Percentiles rank a stretch among this genome's conserved stretches.
These are phyloP conservation scores for Tetranychus truncatus DNA, from an alignment of 2,888 invertebrate species.

Conservation along the genomic window DNA sequence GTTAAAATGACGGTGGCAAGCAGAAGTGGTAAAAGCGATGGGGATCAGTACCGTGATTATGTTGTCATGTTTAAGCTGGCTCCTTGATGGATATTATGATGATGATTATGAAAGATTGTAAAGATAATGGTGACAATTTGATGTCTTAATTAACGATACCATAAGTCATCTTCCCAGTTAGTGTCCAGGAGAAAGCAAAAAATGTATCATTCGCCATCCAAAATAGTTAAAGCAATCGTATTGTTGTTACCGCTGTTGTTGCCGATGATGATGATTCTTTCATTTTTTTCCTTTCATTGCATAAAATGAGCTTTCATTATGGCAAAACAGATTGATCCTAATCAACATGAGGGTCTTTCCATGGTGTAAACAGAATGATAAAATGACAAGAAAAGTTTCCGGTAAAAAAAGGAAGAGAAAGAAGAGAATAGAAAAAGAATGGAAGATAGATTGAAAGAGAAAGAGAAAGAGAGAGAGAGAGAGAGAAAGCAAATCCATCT, in stretches of 20 bases:
- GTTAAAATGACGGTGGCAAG: too few relatives aligned
- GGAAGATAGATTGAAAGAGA: conserved; percentile 4
- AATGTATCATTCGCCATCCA: background rate
- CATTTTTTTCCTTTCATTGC: too few relatives aligned
- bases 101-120: background rate
- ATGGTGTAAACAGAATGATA: background rate
- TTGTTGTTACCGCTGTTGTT: too few relatives aligned
- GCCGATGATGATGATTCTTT: too few relatives aligned
- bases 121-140: too few relatives aligned
- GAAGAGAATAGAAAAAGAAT: background rate
- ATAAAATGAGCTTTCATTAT: background rate
- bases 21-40: too few relatives aligned
- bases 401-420: background rate
- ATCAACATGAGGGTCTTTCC: background rate
- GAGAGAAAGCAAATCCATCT: background rate
- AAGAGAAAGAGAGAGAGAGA: background rate
- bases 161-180: background rate
- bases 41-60: background rate
- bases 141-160: too few relatives aligned
- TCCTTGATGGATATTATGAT: background rate
- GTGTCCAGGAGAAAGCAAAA: background rate
- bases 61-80: background rate
- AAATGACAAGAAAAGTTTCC: background rate
- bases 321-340: background rate
- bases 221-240: too few relatives aligned